phyloP scores from a whole-genome alignment of 2,797 vertebrate genomes.

The Brachymystax lenok region DNA sequence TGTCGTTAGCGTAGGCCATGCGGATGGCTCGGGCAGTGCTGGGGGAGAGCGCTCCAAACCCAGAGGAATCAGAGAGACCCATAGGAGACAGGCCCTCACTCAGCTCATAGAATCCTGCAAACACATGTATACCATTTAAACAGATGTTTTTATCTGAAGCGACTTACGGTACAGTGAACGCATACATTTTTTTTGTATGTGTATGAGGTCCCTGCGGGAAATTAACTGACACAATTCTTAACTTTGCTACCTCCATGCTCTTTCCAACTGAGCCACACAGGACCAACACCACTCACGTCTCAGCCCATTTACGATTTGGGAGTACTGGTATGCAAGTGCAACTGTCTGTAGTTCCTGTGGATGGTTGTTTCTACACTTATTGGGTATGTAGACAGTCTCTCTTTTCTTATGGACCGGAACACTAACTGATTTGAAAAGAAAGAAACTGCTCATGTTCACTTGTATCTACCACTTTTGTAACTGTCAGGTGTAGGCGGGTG shows the following conservation, averaged over 20 bases:
- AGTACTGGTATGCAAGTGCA: neutral
- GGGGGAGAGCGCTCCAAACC: constrained; percentile 63
- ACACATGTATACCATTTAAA: constrained; percentile 11
- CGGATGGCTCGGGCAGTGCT: constrained; percentile 61
- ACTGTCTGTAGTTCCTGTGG: constrained; percentile 2
- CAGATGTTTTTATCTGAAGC: neutral
- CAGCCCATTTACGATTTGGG: neutral
- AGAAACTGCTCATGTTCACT: neutral
- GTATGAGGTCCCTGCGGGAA: neutral
- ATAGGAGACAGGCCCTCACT: constrained; percentile 57
- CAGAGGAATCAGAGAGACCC: constrained; percentile 57
- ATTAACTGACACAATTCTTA: neutral
- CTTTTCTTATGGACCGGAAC: neutral
- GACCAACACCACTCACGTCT: neutral
- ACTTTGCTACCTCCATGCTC: neutral
- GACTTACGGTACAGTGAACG: neutral
- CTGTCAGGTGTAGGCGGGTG: no score
- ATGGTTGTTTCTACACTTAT: neutral
- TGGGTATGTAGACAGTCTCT: no score
- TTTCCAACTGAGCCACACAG: neutral
- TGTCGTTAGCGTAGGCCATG: constrained; percentile 68
- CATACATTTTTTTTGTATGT: neutral
- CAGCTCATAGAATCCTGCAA: constrained; percentile 70
- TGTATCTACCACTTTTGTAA: neutral
- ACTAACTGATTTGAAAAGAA: neutral